Evolutionary conservation across 2,797 vertebrate species (phyloP).

Genomic region (Nyctibius grandis): DNA sequence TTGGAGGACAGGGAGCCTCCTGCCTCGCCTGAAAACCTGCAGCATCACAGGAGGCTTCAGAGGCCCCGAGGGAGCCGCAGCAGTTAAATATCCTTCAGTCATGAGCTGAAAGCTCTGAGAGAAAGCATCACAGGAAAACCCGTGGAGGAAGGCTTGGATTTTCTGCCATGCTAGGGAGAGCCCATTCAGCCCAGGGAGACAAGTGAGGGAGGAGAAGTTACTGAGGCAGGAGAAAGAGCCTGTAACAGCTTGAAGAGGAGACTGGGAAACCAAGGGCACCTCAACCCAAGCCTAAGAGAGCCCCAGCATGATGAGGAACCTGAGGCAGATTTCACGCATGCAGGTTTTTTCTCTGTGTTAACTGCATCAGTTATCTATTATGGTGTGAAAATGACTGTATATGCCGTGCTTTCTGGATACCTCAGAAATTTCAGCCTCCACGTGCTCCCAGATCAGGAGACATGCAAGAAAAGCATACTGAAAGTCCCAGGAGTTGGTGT

Average conservation of each 20-base stretch:
- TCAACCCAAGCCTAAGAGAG: background rate
- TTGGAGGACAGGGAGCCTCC: background rate
- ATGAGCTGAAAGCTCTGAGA: background rate
- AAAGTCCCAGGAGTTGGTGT: background rate
- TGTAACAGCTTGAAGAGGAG: background rate
- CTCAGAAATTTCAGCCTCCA: background rate
- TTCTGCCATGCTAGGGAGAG: background rate
- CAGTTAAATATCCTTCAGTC: background rate
- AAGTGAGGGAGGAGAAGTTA: background rate
- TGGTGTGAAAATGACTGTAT: background rate
- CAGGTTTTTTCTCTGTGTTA: background rate
- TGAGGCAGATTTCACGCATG: background rate
- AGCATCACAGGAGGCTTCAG: background rate
- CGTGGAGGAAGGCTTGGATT: background rate
- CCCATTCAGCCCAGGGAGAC: background rate
- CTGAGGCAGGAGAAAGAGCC: background rate
- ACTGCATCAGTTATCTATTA: background rate
- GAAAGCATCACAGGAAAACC: background rate
- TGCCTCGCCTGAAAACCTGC: background rate
- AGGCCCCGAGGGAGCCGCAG: background rate
- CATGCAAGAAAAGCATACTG: background rate
- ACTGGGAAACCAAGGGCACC: background rate
- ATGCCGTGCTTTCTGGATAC: background rate
- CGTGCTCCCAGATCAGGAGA: background rate
- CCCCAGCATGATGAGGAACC: background rate